Conservation (phyloP, 1,140 invertebrate genomes). For the Euwallacea similis region DNA sequence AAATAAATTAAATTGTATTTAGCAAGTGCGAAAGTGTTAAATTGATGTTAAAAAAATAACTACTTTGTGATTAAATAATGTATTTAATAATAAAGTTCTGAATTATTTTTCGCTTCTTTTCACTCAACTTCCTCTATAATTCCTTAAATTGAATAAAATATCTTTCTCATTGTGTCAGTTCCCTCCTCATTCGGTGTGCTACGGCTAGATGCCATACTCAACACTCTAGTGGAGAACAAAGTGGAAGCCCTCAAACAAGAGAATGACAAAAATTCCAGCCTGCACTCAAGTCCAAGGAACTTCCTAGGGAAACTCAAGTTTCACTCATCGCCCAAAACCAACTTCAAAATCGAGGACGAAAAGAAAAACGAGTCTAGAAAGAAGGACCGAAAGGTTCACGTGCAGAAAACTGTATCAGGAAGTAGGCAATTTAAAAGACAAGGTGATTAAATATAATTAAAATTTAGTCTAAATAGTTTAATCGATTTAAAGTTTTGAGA, state of each 20-base stretch:
- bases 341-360: conserved; percentile 26
- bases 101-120: too few species aligned
- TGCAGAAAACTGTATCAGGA: conserved; percentile 12
- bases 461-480: not conserved
- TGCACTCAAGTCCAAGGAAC: conserved; percentile 47
- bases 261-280: conserved; percentile 43
- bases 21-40: too few species aligned
- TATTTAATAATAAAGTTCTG: too few species aligned
- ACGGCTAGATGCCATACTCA: conserved; percentile 65
- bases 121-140: too few species aligned
- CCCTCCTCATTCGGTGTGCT: conserved; percentile 56
- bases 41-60: too few species aligned
- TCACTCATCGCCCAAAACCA: conserved; percentile 44
- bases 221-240: conserved; percentile 67
- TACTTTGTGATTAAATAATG: too few species aligned
- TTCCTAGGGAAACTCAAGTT: conserved; percentile 47
- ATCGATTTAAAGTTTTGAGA: conserved; percentile 27
- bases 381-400: conserved; percentile 10
- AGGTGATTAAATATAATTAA: conserved; percentile 20
- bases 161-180: conserved; percentile 7
- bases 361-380: conserved; percentile 21
- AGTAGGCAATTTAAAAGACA: conserved; percentile 32
- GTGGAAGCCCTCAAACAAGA: conserved; percentile 52
- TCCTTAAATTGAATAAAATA: too few species aligned
- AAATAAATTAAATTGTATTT: too few species aligned